Evolutionary conservation across 2,797 vertebrate species (phyloP).

Genomic region (Arctocebus calabarensis): DNA sequence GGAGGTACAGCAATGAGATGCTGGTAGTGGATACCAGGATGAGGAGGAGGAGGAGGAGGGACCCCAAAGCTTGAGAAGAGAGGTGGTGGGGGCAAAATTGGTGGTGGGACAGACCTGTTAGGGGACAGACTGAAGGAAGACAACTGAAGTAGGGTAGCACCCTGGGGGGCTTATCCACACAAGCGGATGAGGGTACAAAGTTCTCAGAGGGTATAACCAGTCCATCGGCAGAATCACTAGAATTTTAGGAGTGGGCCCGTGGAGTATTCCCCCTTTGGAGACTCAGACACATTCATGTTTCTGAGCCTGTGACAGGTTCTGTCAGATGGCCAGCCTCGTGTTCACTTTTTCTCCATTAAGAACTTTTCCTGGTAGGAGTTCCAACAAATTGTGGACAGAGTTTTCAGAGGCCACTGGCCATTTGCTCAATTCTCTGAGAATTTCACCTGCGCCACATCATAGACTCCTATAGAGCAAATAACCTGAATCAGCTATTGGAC

Average conservation of each 20-base stretch:
- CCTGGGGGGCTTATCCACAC: slow-evolving; percentile 89
- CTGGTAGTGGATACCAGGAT: slow-evolving; percentile 87
- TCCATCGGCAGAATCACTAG: slow-evolving; percentile 86
- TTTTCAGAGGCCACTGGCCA: slow-evolving; percentile 94
- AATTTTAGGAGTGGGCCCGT: slow-evolving; percentile 89
- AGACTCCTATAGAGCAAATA: slow-evolving; percentile 93
- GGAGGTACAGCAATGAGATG: slow-evolving; percentile 86
- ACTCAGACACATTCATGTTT: slow-evolving; percentile 93
- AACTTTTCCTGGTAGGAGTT: slow-evolving; percentile 92
- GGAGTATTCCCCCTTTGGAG: slow-evolving; percentile 89
- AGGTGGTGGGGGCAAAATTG: slow-evolving; percentile 86
- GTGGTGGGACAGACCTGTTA: slow-evolving; percentile 85
- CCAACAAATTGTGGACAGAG: slow-evolving; percentile 93
- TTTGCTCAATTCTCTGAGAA: slow-evolving; percentile 96
- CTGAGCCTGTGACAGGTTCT: slow-evolving; percentile 93
- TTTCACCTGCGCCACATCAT: slow-evolving; percentile 93
- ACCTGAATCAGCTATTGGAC: slow-evolving; percentile 93
- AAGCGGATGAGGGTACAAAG: slow-evolving; percentile 83
- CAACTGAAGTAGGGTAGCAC: slow-evolving; percentile 89
- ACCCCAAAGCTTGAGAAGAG: slow-evolving; percentile 88
- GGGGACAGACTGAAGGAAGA: slow-evolving; percentile 87
- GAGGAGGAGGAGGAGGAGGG: slow-evolving; percentile 84
- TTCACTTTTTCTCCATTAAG: slow-evolving; percentile 94
- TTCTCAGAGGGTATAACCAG: slow-evolving; percentile 86
- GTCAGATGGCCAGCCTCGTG: slow-evolving; percentile 93